These are phyloP conservation scores for Macrotrachela quadricornifera DNA, from an alignment of 1,140 invertebrate genomes.

Conservation along the genomic window DNA sequence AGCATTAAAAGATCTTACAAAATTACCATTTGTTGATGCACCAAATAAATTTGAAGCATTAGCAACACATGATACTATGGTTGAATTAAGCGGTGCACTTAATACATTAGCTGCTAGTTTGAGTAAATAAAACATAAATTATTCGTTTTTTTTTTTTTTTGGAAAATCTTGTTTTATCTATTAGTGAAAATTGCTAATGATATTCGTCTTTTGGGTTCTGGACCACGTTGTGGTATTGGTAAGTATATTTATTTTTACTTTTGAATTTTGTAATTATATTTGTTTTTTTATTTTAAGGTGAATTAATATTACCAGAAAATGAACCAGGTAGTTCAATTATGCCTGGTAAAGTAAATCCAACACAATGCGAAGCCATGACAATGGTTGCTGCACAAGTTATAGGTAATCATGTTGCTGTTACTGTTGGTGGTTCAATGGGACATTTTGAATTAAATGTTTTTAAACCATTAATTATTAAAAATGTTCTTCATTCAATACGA, in stretches of 20 bases:
- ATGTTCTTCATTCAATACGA: slow-evolving; percentile 69
- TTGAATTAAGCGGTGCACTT: slow-evolving; percentile 78
- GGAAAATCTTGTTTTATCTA: too few relatives aligned
- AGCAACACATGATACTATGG: slow-evolving; percentile 74
- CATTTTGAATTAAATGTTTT: slow-evolving; percentile 99
- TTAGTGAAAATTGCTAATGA: slow-evolving; percentile 69
- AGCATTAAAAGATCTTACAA: slow-evolving; percentile 44
- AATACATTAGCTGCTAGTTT: slow-evolving; percentile 76
- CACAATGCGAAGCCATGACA: slow-evolving; percentile 91
- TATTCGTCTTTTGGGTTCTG: slow-evolving; percentile 77
- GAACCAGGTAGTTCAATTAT: slow-evolving; percentile 97
- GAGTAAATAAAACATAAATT: slow-evolving; percentile 44
- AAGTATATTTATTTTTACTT: too few relatives aligned
- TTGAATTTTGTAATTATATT: too few relatives aligned
- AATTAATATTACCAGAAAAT: slow-evolving; percentile 81
- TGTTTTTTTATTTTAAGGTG: too few relatives aligned
- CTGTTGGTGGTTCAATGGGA: slow-evolving; percentile 77
- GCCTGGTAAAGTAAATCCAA: slow-evolving; percentile 99
- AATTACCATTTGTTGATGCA: slow-evolving; percentile 61
- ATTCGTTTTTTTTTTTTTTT: too few relatives aligned
- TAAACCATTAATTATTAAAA: slow-evolving; percentile 90
- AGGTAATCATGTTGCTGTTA: slow-evolving; percentile 87
- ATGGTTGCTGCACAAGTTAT: slow-evolving; percentile 97
- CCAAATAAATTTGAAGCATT: slow-evolving; percentile 96
- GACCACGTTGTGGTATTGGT: slow-evolving; percentile 86